Evolutionary conservation across 2,113 vertebrate genomes (phyloP).

Genomic region (Myotis lucifugus): DNA sequence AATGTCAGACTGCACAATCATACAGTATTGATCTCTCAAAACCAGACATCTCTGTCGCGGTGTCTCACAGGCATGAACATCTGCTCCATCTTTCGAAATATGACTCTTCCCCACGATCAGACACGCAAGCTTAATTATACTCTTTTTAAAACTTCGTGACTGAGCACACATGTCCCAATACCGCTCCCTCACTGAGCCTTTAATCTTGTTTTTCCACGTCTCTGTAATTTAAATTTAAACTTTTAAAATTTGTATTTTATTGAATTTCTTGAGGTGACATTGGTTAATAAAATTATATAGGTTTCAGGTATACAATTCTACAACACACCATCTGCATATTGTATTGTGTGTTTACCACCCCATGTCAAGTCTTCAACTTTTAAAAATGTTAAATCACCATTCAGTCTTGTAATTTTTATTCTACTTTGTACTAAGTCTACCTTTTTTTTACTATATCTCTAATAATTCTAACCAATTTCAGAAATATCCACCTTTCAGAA

Average conservation of each 20-base stretch:
- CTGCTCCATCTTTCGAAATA: constrained; percentile 57
- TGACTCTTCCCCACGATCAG: constrained; percentile 58
- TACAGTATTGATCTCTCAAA: constrained; percentile 62
- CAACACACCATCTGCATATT: neutral
- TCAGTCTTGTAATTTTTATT: neutral
- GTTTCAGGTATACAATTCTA: neutral
- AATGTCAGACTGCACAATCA: constrained; percentile 37
- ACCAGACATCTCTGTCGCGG: constrained; percentile 23
- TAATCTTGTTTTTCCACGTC: constrained; percentile 40
- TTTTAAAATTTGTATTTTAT: neutral
- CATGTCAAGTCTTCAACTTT: neutral
- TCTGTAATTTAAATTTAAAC: constrained; percentile 41
- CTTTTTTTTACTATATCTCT: neutral
- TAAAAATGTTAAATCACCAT: neutral
- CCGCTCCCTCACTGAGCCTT: neutral
- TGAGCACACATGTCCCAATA: constrained; percentile 33
- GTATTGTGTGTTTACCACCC: neutral
- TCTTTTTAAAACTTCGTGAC: constrained; percentile 52
- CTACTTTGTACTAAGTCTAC: neutral
- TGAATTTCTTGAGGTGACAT: neutral
- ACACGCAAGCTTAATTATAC: constrained; percentile 54
- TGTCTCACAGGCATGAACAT: constrained; percentile 40
- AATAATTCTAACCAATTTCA: neutral
- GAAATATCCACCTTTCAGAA: neutral
- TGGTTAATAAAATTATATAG: neutral